A percentile compares a stretch with the other conserved stretches of the same genome.
Evolutionary conservation across 2,797 vertebrate genomes (phyloP).

Genomic region (Phataginus tetradactyla): DNA sequence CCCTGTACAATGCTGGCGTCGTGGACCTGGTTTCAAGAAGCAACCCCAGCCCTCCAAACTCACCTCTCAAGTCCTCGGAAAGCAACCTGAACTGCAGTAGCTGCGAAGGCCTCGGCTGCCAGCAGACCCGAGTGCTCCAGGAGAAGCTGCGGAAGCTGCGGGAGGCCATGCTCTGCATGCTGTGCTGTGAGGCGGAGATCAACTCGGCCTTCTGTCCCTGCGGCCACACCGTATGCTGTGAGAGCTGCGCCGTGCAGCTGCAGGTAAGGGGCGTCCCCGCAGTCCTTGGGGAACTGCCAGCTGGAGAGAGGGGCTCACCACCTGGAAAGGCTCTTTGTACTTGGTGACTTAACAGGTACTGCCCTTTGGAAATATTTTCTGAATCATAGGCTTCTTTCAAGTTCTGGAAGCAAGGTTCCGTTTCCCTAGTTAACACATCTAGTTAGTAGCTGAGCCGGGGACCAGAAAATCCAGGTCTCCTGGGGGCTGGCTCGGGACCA

Average conservation of each 20-base stretch:
- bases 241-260: constrained; percentile 94
- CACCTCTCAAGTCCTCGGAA: constrained; percentile 87
- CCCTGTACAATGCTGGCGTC: constrained; percentile 96
- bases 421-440: too few species aligned
- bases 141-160: constrained; percentile 94
- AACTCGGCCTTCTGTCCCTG: constrained; percentile 98
- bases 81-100: constrained; percentile 90
- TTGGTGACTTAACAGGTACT: background rate
- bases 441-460: background rate
- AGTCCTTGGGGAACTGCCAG: background rate
- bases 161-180: constrained; percentile 97
- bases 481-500: background rate
- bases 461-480: too few species aligned
- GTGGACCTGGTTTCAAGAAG: constrained; percentile 92
- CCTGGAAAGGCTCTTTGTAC: background rate
- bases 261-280: constrained; percentile 88
- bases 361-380: background rate
- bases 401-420: background rate
- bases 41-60: constrained; percentile 85
- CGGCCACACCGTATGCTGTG: constrained; percentile 98
- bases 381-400: background rate
- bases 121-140: constrained; percentile 93
- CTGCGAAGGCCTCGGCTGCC: constrained; percentile 91
- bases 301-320: too few species aligned
- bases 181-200: constrained; percentile 97